These are phyloP conservation scores for Hippocampus comes DNA, from an alignment of 2,113 vertebrate species.

Conservation along the genomic window DNA sequence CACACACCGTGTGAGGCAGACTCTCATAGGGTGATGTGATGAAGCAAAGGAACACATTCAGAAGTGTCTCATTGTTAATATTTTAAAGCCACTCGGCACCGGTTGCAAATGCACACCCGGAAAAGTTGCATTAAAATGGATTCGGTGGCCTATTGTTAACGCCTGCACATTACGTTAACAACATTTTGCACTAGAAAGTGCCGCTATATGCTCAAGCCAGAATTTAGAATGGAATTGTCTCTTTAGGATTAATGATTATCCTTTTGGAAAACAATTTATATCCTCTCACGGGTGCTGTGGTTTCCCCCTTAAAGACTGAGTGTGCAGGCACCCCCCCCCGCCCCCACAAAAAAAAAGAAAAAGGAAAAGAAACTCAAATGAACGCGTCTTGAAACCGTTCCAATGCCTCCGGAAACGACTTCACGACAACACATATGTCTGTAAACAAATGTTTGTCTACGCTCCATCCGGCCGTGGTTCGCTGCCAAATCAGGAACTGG, in stretches of 20 bases:
- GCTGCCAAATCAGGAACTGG: constrained; percentile 42
- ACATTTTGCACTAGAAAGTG: neutral
- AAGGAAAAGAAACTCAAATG: constrained; percentile 26
- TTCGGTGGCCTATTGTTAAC: neutral
- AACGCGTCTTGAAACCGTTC: constrained; percentile 55
- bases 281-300: constrained; percentile 4
- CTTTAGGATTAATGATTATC: neutral
- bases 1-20: constrained; percentile 15
- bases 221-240: neutral
- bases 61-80: too few species aligned
- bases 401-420: constrained; percentile 36
- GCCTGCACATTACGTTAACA: neutral
- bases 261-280: neutral
- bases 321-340: neutral
- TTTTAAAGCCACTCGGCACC: too few species aligned
- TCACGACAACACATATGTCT: constrained; percentile 46
- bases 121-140: neutral
- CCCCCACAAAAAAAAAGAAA: constrained; percentile 1
- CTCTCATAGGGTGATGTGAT: constrained; percentile 38
- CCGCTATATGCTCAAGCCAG: neutral
- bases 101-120: too few species aligned
- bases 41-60: constrained; percentile 27
- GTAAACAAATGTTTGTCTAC: constrained; percentile 27
- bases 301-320: neutral
- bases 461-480: constrained; percentile 26